Evolutionary conservation across 2,888 invertebrate genomes (phyloP).

Genomic region (Drosophila ochracea): DNA sequence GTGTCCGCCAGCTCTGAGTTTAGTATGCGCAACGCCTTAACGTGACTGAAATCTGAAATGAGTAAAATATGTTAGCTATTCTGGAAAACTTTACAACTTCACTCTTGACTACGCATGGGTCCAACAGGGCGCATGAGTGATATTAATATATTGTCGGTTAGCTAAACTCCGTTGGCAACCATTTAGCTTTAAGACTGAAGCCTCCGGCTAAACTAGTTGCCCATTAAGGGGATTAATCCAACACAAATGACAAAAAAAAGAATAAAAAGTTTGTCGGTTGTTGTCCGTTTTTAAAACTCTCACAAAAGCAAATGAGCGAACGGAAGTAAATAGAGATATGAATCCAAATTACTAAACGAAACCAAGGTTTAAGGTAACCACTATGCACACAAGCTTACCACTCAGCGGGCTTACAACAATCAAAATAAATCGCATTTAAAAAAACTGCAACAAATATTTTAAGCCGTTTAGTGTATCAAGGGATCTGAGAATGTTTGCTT

Average conservation of each 20-base stretch:
- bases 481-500: slow-evolving; percentile 36
- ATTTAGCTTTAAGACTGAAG: slow-evolving; percentile 36
- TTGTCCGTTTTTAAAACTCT: slow-evolving; percentile 7
- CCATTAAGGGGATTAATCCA: slow-evolving; percentile 49
- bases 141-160: slow-evolving; percentile 24
- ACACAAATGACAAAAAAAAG: slow-evolving; percentile 29
- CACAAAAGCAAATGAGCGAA: slow-evolving; percentile 11
- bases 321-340: slow-evolving; percentile 10
- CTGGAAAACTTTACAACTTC: background rate
- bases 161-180: slow-evolving; percentile 21
- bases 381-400: background rate
- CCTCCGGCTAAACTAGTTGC: slow-evolving; percentile 9
- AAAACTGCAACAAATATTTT: slow-evolving; percentile 49
- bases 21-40: slow-evolving; percentile 90
- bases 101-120: slow-evolving; percentile 11
- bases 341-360: slow-evolving; percentile 14
- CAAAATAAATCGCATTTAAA: slow-evolving; percentile 33
- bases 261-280: background rate
- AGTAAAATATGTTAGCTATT: slow-evolving; percentile 5
- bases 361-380: background rate
- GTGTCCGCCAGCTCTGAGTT: slow-evolving; percentile 97
- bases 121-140: slow-evolving; percentile 37
- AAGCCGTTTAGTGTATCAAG: slow-evolving; percentile 53
- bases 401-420: slow-evolving; percentile 1
- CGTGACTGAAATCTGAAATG: slow-evolving; percentile 92